Conservation (phyloP, 2,113 vertebrate genomes). For the Sylvia atricapilla region DNA sequence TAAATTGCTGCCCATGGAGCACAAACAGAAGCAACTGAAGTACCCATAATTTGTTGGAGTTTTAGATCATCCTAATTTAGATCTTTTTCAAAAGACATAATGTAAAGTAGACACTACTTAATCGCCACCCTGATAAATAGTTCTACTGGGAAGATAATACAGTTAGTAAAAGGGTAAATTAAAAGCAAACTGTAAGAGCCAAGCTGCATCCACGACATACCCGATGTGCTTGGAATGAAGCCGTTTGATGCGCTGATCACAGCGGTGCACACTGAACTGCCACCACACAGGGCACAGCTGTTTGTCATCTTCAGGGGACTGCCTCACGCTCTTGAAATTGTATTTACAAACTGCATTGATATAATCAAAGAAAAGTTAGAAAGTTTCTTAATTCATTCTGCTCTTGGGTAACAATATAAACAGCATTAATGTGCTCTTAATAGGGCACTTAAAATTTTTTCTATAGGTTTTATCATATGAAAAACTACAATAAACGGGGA, state of each 20-base stretch:
- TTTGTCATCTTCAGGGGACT: not conserved
- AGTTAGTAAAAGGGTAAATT: conserved; percentile 28
- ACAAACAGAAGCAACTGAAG: conserved; percentile 63
- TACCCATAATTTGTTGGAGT: conserved; percentile 52
- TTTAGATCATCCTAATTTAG: conserved; percentile 61
- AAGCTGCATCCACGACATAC: not conserved
- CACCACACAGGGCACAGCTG: not conserved
- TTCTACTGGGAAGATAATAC: conserved; percentile 30
- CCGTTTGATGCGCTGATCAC: not conserved
- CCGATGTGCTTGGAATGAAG: not conserved
- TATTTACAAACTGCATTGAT: not conserved
- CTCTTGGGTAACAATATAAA: not conserved
- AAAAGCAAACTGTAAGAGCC: not conserved
- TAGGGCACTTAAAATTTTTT: not conserved
- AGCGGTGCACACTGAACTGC: not conserved
- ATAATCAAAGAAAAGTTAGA: not conserved
- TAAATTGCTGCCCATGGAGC: conserved; percentile 58
- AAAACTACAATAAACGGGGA: not conserved
- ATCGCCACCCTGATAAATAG: conserved; percentile 17
- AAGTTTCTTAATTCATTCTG: not conserved
- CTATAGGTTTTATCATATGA: not conserved
- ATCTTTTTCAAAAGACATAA: conserved; percentile 54
- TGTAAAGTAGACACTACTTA: conserved; percentile 42
- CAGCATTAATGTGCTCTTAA: not conserved
- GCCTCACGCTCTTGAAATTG: not conserved